Base-by-base conservation (phyloP, 2,113 vertebrate genomes). In the Megaptera novaeangliae region DNA sequence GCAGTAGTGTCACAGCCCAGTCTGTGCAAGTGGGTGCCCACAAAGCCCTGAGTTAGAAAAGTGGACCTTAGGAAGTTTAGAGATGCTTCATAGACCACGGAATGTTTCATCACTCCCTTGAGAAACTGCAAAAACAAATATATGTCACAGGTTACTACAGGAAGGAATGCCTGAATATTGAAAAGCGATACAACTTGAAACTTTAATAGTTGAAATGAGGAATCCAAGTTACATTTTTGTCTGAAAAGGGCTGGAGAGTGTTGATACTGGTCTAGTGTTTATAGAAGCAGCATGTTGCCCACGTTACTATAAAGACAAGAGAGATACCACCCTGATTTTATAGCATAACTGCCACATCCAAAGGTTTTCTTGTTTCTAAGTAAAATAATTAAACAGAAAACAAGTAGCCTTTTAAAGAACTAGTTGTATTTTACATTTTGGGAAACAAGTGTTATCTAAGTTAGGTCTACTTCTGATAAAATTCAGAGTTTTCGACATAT, bases 401-500 rank as follows among this genome's bases (percentile, higher is more conserved):
- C 21, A 64, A 66, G 59, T 10, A 66, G 69, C 39, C n/a, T 66
- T 93, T 95, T 29, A 87, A 92, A 74, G 17, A 94, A 68, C 44
- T 84, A 55, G 31, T 29, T 69, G 11, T 41, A 36, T 6, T 69
- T 31, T 17, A 27, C 14, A 15, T 90, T 69, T 82, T 44, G 31
- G 85, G 66, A n/a, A 78, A 71, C 39, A 69, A 71, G 71, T 66
- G 8, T 57, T 75, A 78, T 71, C 66, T 57, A 90, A 34, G 20
- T 72, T 72, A 52, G 74, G 52, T 75, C 69, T 59, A 46, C 31
- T 55, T 74, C 25, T 81, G 68, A 64, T 55, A 49, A 81, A 87
- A 29, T 72, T 49, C 66, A 87, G 63, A 91, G 88, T 92, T 89
- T 88, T 77, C 13, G 44, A 82, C 82, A 78, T 96, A 86, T n/a